Evolutionary conservation across 2,888 invertebrate species (phyloP), one percentile per base, ranked within the genome.

Genomic region (Trachelus troglodyta): DNA sequence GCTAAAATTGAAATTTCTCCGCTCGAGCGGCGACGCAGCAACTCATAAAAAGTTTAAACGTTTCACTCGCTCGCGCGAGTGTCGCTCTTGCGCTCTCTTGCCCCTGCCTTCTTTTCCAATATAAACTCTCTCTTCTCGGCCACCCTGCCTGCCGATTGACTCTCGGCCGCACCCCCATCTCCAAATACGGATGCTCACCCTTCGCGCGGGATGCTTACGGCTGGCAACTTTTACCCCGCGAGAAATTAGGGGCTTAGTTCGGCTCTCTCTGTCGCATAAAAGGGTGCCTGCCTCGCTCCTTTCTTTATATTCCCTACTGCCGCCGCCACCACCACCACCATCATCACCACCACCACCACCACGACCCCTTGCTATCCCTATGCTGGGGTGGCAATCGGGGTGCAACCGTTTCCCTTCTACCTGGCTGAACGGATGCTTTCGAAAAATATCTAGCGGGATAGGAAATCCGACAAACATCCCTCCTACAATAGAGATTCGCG

Each of bases 31-130:
- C 89, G 90, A 89, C 89, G 91, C 90, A 89, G 89, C 90, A 90
- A 91, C 90, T 91, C 91, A 90, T 91, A 91, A 91, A 91, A 91
- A 91, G 90, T 91, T 90, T 91, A 90, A 90, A 90, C 90, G 90
- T 88, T 88, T 87, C 85, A 84, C 87, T 87, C 83, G 81, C 82
- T 89, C 79, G 37, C 37, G 86, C 84, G 85, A 85, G 85, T 87
- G 89, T 87, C 85, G 87, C 86, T 83, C 80, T 75, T 79, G 84
- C 83, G 83, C 83, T 82, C 15, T 79, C 83, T 85, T 81, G 81
- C 85, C 85, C 34, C 34, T 34, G 37, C 37, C 37, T 40, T 40
- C 37, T 40, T 83, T 87, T 85, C 85, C 89, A 88, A 89, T 89
- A 89, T 89, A 89, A 89, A 89, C 88, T 88, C 88, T 15, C 37